Conservation (phyloP, 2,113 vertebrate species). For the Pipra filicauda region DNA sequence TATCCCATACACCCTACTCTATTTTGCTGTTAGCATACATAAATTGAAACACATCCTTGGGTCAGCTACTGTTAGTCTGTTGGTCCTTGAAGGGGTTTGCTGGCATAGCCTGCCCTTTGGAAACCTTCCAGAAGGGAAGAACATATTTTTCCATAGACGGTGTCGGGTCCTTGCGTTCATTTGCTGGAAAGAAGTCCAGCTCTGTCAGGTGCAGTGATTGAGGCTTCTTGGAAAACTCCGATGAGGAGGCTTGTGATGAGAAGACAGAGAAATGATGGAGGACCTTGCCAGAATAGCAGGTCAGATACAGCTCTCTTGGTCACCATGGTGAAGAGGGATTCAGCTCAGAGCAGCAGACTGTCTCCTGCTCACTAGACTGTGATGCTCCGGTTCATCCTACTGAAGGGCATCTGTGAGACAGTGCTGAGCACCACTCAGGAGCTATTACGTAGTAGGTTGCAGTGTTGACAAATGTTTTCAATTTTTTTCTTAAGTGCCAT, state of each 20-base stretch:
- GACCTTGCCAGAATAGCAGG: slow-evolving; percentile 33
- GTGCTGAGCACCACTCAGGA: background rate
- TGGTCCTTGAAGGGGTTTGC: background rate
- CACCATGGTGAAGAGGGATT: slow-evolving; percentile 42
- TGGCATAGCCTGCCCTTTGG: background rate
- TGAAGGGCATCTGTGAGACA: slow-evolving; percentile 42
- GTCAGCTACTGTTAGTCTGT: background rate
- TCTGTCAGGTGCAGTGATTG: slow-evolving; percentile 41
- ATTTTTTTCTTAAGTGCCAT: slow-evolving; percentile 6
- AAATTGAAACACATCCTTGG: background rate
- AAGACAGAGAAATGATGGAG: slow-evolving; percentile 13
- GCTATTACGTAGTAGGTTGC: background rate
- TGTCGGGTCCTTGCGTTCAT: background rate
- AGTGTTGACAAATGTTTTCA: slow-evolving; percentile 39
- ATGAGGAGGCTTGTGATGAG: slow-evolving; percentile 4
- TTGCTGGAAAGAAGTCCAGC: background rate
- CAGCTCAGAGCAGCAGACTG: slow-evolving; percentile 48
- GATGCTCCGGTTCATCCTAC: slow-evolving; percentile 38
- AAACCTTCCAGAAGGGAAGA: background rate
- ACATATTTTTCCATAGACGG: background rate
- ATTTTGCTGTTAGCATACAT: background rate
- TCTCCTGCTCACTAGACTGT: slow-evolving; percentile 16
- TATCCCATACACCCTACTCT: background rate
- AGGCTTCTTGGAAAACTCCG: slow-evolving; percentile 48
- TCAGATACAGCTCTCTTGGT: slow-evolving; percentile 38